Evolutionary conservation across 2,113 vertebrate genomes (phyloP), one percentile per base, ranked within the genome.

Genomic region (Hepsetus odoe): DNA sequence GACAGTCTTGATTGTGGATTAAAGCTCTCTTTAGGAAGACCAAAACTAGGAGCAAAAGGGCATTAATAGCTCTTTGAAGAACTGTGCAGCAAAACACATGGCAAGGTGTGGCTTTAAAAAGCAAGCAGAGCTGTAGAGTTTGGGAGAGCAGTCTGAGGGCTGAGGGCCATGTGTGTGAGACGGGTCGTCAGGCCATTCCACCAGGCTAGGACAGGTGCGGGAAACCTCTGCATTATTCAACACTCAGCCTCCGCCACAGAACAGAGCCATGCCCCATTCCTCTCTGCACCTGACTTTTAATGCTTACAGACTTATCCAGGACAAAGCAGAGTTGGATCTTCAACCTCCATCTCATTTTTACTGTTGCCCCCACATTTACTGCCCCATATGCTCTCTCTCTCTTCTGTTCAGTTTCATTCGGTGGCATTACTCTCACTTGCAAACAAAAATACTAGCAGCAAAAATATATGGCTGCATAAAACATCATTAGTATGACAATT

Each of bases 151-250:
- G 51, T 55, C 3, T 76, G 30, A 16, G 55, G 26, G 24, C 30
- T 65, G 61, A 58, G 33, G 42, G 49, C 18, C 46, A 38, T 49
- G 4, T 32, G 5, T 51, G 46, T 56, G 4, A 49, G 46, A 49
- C 46, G 44, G 44, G 44, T 20, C 46, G 46, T 49, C 46, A 20
- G 46, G 46, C 46, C 1, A 18, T 6, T 49, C 18, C 46, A 49
- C 46, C 46, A 5, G 46, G 18, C 51, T 13, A 22, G 51, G 51
- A 55, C 51, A 55, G 51, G 51, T 55, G 51, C 51, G 5, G 51
- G 51, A 55, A 24, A 8, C 51, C 20, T 24, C 78, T 85, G 61
- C 69, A 85, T 87, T 85, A 87, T 87, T 85, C 77, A 87, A 30
- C 38, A 20, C 67, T 32, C 26, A 55, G 32, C 32, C 56, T 44